Base-by-base conservation (phyloP, 2,113 vertebrate genomes). In the Pheucticus melanocephalus region DNA sequence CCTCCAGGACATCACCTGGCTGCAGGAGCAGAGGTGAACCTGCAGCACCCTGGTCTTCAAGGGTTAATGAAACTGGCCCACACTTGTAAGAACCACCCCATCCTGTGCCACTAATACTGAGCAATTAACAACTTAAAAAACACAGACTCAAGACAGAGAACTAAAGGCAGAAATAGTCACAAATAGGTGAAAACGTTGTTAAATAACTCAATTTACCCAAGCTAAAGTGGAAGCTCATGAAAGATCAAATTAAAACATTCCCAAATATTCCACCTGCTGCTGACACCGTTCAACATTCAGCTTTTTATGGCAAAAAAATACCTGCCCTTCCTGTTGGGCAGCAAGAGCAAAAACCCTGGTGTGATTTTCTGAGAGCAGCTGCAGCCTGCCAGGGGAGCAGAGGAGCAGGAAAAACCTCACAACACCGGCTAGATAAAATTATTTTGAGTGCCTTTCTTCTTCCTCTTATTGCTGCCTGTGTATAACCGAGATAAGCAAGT, bases 401-500 rank as follows among this genome's bases (percentile, higher is more conserved):
- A 80, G 87, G 64, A 59, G 51, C 39, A 91, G 68, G 18, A 70
- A 65, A 89, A 93, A 47, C 72, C 72, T 73, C 21, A 1, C 64
- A 83, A 77, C 35, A 12, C 23, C 2, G 15, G 6, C 35, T 5
- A 86, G 80, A 86, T 81, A 77, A 81, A 94, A 90, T 78, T 57
- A 82, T 79, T 96, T 42, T 51, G 76, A 77, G 81, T 69, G 75
- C 8, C 45, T 54, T 91, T 89, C 87, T 83, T 83, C 59, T 47
- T 50, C 50, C 48, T 65, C 83, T 94, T 77, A 64, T 76, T 92
- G 87, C 44, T 84, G 61, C 86, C 87, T 76, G 81, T 64, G 82
- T 87, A 51, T 80, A 54, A 89, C 30, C 83, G 64, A 87, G 92
- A 97, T 84, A 94, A 94, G 60, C 45, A 86, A 76, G 88, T 64